Evolutionary conservation across 2,113 vertebrate species (phyloP).

Genomic region (Taxidea taxus): DNA sequence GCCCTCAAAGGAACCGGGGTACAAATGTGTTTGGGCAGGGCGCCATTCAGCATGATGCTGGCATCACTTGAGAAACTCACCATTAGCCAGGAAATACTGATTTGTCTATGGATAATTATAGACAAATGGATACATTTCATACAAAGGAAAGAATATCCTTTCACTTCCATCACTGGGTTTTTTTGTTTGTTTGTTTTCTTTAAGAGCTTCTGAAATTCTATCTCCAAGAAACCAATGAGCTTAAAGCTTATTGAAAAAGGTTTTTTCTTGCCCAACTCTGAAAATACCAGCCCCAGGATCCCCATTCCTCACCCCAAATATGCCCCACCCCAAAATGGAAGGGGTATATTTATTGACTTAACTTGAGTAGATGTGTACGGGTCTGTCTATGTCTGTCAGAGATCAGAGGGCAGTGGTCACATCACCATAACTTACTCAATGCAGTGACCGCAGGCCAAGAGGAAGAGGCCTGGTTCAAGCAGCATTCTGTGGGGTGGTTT

Average conservation of each 20-base stretch:
- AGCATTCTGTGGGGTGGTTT: rapidly evolving
- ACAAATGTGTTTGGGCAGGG: not conserved
- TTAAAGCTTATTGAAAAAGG: not conserved
- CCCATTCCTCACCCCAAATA: not conserved
- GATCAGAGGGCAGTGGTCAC: not conserved
- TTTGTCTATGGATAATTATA: not conserved
- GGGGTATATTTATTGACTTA: not conserved
- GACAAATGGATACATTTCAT: not conserved
- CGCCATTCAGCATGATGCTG: not conserved
- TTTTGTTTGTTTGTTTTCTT: not conserved
- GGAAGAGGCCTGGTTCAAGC: not conserved
- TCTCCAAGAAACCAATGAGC: not conserved
- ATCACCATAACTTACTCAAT: not conserved
- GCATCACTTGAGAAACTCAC: not conserved
- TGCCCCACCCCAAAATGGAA: not conserved
- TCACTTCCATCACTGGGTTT: not conserved
- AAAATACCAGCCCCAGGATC: not conserved
- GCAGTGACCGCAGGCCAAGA: not conserved
- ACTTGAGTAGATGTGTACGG: not conserved
- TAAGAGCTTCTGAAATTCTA: slow-evolving; percentile 12
- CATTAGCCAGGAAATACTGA: not conserved
- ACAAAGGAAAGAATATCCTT: not conserved
- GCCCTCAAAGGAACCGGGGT: not conserved
- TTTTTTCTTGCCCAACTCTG: not conserved
- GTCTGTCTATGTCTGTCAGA: not conserved